Evolutionary conservation across 2,113 vertebrate species (phyloP).

Genomic region (Dendropsophus ebraccatus): DNA sequence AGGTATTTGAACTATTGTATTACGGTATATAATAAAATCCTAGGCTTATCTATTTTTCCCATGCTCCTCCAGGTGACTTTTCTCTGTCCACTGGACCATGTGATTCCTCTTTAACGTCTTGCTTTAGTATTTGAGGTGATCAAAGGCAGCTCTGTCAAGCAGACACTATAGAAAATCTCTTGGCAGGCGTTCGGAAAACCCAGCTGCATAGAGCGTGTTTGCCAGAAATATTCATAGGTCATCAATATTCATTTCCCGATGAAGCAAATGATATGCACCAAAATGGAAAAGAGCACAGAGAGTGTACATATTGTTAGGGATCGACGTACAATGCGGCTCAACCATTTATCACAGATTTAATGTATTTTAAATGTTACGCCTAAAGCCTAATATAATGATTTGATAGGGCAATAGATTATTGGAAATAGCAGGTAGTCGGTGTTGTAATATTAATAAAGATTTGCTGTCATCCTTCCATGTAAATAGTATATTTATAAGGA

Average conservation of each 20-base stretch:
- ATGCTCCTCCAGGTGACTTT: constrained; percentile 12
- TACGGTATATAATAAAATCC: not conserved
- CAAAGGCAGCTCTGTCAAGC: constrained; percentile 57
- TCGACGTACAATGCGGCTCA: constrained; percentile 32
- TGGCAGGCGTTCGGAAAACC: constrained; percentile 50
- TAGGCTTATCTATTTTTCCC: not conserved
- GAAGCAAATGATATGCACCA: constrained; percentile 55
- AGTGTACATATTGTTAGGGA: constrained; percentile 32
- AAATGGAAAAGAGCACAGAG: constrained; percentile 26
- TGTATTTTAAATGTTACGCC: constrained; percentile 51
- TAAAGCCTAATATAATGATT: constrained; percentile 40
- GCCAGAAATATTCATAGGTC: constrained; percentile 59
- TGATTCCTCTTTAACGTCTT: constrained; percentile 56
- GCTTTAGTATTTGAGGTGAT: constrained; percentile 58
- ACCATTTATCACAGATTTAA: constrained; percentile 49
- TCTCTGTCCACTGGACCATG: constrained; percentile 50
- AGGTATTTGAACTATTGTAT: not conserved
- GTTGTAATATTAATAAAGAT: constrained; percentile 1
- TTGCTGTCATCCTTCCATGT: constrained; percentile 16
- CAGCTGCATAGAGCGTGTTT: constrained; percentile 51
- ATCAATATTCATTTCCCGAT: constrained; percentile 58
- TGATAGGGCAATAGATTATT: constrained; percentile 10
- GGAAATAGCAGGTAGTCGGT: constrained; percentile 21
- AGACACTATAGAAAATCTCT: constrained; percentile 54
- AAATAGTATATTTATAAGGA: not conserved